Base-by-base conservation (phyloP, 2,888 invertebrate species). In the Drosophila ustulata region DNA sequence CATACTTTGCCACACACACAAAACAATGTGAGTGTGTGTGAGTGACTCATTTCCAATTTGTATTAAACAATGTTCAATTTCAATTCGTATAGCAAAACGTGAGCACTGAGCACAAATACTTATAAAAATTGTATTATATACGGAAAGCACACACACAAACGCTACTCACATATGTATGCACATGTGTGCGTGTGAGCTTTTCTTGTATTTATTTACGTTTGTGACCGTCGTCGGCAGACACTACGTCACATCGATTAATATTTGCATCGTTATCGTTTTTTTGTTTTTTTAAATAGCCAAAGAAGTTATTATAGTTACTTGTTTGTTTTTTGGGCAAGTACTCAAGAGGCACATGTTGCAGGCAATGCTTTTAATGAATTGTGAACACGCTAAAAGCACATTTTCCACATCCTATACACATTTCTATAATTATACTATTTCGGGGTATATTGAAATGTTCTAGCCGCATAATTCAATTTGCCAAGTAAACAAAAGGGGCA, bases 161-260 rank as follows among this genome's bases (percentile, higher is more conserved):
- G 18, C 18, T 2, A 18, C 18, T 18, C 18, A 53, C 25, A 37
- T 5, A 18, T 1, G 13, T n/a, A n/a, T 47, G 23, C 34, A 25
- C 1, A 11, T 58, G 28, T 32, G 9, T 51, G 9, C 13, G 4
- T 43, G 45, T 18, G 46, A 56, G 56, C 52, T 73, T 41, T 47
- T 56, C 3, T 5, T 23, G 23, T 39, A 50, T 28, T 25, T 63
- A 28, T 61, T 51, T 52, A 47, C 51, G 26, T 55, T 63, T 55
- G 26, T 50, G 25, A 52, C 39, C 4, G 37, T 25, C 39, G 32
- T 3, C 53, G 3, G 25, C 46, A 78, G 70, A 63, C 65, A 23
- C 56, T 45, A 34, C 49, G 65, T 77, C 73, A 75, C 63, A 59
- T 79, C 79, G 75, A 76, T 76, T 55, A 18, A 9, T 41, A 34